phyloP scores from a whole-genome alignment of 2,888 invertebrate genomes.

The Falcaria lacertinaria region DNA sequence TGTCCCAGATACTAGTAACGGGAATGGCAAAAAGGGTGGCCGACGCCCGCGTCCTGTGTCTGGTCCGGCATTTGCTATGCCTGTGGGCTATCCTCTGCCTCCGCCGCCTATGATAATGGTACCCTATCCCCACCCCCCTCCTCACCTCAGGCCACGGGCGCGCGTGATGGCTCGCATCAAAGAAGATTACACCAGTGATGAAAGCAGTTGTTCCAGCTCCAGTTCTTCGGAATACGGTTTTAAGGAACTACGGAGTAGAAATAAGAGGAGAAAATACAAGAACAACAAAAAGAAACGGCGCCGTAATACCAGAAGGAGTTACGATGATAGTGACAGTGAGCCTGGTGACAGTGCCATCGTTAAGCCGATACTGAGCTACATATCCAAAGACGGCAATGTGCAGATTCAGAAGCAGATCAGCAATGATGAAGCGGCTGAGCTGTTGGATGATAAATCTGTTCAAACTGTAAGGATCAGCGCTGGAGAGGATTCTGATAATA shows the following conservation, averaged over 20 bases:
- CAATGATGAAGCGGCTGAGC: constrained; percentile 34
- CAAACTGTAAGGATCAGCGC: constrained; percentile 23
- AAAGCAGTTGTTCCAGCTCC: background rate
- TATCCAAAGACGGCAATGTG: constrained; percentile 33
- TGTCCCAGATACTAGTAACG: constrained; percentile 5
- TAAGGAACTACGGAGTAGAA: constrained; percentile 1
- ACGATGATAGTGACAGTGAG: constrained; percentile 6
- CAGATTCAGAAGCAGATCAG: constrained; percentile 43
- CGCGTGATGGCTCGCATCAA: too few relatives aligned
- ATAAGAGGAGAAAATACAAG: constrained; percentile 2
- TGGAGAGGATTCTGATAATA: constrained; percentile 19
- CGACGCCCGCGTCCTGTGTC: background rate
- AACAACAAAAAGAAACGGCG: constrained; percentile 7
- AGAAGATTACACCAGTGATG: background rate
- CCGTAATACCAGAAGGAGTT: constrained; percentile 10
- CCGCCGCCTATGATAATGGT: constrained; percentile 5
- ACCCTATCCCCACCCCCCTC: background rate
- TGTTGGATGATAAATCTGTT: constrained; percentile 21
- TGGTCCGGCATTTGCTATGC: constrained; percentile 4
- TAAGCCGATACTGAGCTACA: constrained; percentile 30
- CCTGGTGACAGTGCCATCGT: constrained; percentile 17
- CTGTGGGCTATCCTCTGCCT: background rate
- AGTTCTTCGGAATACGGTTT: background rate
- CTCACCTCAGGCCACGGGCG: background rate
- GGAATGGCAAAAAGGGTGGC: background rate